Conservation (phyloP, 2,888 invertebrate species). For the Ormyrus thymus region DNA sequence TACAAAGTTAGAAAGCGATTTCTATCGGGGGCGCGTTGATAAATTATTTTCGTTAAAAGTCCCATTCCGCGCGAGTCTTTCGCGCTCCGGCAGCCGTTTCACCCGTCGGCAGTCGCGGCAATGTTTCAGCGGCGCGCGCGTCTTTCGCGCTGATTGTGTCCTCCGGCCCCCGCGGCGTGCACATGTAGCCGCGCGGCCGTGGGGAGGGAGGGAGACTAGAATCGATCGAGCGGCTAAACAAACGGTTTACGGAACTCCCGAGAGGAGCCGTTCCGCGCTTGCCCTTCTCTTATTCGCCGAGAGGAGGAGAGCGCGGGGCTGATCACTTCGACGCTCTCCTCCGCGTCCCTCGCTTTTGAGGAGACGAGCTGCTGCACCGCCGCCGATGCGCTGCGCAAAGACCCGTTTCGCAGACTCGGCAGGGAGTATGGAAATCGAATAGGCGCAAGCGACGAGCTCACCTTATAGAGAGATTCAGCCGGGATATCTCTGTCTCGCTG, state of each 20-base stretch:
- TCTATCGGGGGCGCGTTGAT: constrained; percentile 30
- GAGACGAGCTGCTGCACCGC: constrained; percentile 23
- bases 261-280: neutral
- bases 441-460: constrained; percentile 25
- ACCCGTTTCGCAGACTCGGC: constrained; percentile 48
- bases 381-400: neutral
- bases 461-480: too few relatives aligned
- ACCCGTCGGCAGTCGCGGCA: neutral
- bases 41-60: constrained; percentile 38
- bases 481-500: too few relatives aligned
- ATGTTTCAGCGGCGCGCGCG: constrained; percentile 22
- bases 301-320: constrained; percentile 29
- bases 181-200: too few relatives aligned
- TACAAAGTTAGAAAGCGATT: constrained; percentile 36
- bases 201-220: too few relatives aligned
- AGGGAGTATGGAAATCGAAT: constrained; percentile 52
- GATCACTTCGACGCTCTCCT: constrained; percentile 41
- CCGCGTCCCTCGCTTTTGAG: constrained; percentile 17
- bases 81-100: neutral
- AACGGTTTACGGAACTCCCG: constrained; percentile 50
- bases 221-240: constrained; percentile 51
- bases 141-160: constrained; percentile 36
- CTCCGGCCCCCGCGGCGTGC: neutral
- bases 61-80: constrained; percentile 2
- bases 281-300: constrained; percentile 9